Percentiles rank a stretch among this genome's conserved stretches.
These are phyloP conservation scores for Petrocephalus microphthalmus DNA, from an alignment of 2,113 vertebrate genomes.

Conservation along the genomic window DNA sequence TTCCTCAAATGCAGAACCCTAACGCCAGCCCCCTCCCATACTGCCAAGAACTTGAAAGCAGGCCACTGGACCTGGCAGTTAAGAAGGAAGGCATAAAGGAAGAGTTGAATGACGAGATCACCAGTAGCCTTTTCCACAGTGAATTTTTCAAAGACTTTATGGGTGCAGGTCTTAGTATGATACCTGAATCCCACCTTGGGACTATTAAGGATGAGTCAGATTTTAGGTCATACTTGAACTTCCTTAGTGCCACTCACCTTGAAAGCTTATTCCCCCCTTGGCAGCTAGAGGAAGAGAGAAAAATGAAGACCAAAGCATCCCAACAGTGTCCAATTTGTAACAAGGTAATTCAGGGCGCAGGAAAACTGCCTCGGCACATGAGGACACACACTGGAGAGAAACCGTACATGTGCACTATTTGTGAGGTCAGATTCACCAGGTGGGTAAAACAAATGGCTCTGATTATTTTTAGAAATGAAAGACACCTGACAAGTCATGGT, in stretches of 20 bases:
- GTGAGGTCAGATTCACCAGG: conserved; percentile 98
- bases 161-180: conserved; percentile 47
- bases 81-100: conserved; percentile 91
- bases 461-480: not conserved
- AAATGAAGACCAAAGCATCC: conserved; percentile 94
- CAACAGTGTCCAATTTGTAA: conserved; percentile 98
- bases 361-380: conserved; percentile 96
- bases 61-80: conserved; percentile 84
- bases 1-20: conserved; percentile 66
- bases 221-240: conserved; percentile 86
- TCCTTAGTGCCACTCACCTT: conserved; percentile 83
- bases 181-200: conserved; percentile 64
- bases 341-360: conserved; percentile 96
- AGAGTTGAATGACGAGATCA: conserved; percentile 82
- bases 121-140: conserved; percentile 67
- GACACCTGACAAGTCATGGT: not conserved
- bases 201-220: conserved; percentile 86
- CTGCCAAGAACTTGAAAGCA: conserved; percentile 57
- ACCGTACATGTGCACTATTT: conserved; percentile 97
- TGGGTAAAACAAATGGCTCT: conserved; percentile 44
- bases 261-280: conserved; percentile 86
- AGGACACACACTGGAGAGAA: conserved; percentile 96
- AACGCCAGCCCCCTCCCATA: conserved; percentile 52
- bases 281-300: conserved; percentile 92
- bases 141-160: conserved; percentile 86